A percentile compares a stretch with the other conserved stretches of the same genome.
These are phyloP conservation scores for Hydra vulgaris DNA, from an alignment of 30 jellyfish, hydroid and myxozoan genomes.

Conservation along the genomic window DNA sequence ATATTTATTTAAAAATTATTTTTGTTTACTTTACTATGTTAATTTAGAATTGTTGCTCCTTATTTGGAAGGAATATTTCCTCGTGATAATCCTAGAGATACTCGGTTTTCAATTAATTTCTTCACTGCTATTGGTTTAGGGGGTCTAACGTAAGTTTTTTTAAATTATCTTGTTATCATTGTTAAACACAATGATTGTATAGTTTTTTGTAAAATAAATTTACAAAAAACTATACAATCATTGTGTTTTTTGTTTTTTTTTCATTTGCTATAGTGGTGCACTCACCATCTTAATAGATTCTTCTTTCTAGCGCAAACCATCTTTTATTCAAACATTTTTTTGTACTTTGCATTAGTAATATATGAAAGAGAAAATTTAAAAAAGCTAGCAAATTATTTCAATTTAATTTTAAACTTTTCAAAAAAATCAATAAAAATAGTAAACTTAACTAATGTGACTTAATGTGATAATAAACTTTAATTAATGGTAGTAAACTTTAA, in stretches of 20 bases:
- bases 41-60: constrained; percentile 68
- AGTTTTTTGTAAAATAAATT: no score
- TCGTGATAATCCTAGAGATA: constrained; percentile 91
- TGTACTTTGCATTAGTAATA: no score
- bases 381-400: no score
- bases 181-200: background rate
- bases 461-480: no score
- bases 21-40: background rate
- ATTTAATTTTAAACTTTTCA: no score
- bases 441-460: no score
- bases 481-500: no score
- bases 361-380: no score
- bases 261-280: background rate
- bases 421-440: no score
- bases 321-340: no score
- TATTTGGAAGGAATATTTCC: constrained; percentile 94
- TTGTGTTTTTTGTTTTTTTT: background rate
- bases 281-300: background rate
- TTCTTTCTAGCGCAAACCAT: no score
- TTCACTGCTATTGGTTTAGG: constrained; percentile 99
- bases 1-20: background rate
- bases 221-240: no score
- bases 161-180: background rate
- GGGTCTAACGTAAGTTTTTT: constrained; percentile 78
- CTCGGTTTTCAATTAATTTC: constrained; percentile 93